Percentiles rank a stretch among this genome's conserved stretches.
These are phyloP conservation scores for Hypomecis punctinalis DNA, from an alignment of 2,888 invertebrate species.

Conservation along the genomic window DNA sequence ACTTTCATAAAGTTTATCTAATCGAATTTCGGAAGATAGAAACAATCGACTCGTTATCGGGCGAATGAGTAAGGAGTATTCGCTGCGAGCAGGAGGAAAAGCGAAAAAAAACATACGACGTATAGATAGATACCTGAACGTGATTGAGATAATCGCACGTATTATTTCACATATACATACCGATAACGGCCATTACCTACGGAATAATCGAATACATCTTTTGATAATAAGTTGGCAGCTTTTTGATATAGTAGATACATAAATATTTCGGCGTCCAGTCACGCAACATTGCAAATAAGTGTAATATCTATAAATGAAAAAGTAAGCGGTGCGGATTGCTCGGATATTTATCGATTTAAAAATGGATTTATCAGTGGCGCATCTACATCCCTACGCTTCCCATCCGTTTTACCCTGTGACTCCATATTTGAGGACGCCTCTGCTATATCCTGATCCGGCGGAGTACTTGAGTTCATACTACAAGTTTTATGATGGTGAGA, in stretches of 20 bases:
- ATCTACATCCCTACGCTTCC: slow-evolving; percentile 53
- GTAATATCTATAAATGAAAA: slow-evolving; percentile 19
- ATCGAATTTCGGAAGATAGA: slow-evolving; percentile 17
- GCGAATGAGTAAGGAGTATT: slow-evolving; percentile 13
- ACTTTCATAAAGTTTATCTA: slow-evolving; percentile 13
- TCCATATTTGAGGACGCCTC: slow-evolving; percentile 60
- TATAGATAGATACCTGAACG: slow-evolving; percentile 14
- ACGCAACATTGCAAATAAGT: slow-evolving; percentile 38
- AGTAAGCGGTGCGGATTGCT: slow-evolving; percentile 46
- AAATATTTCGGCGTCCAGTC: slow-evolving; percentile 32
- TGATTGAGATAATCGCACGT: slow-evolving; percentile 30
- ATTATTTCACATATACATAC: slow-evolving; percentile 21
- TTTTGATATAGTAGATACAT: slow-evolving; percentile 29
- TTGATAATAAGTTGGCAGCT: slow-evolving; percentile 30
- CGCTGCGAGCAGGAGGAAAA: slow-evolving; percentile 21
- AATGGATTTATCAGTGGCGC: slow-evolving; percentile 68
- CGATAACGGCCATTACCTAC: slow-evolving; percentile 31
- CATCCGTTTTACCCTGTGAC: slow-evolving; percentile 62
- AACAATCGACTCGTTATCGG: slow-evolving; percentile 12
- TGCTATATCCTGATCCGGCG: slow-evolving; percentile 65
- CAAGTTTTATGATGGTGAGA: slow-evolving; percentile 76
- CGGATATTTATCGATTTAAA: slow-evolving; percentile 55
- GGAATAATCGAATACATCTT: slow-evolving; percentile 32
- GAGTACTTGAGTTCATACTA: slow-evolving; percentile 69
- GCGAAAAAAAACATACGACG: slow-evolving; percentile 5